phyloP scores from a whole-genome alignment of 1,140 invertebrate species.

The Cyclargus thomasi region DNA sequence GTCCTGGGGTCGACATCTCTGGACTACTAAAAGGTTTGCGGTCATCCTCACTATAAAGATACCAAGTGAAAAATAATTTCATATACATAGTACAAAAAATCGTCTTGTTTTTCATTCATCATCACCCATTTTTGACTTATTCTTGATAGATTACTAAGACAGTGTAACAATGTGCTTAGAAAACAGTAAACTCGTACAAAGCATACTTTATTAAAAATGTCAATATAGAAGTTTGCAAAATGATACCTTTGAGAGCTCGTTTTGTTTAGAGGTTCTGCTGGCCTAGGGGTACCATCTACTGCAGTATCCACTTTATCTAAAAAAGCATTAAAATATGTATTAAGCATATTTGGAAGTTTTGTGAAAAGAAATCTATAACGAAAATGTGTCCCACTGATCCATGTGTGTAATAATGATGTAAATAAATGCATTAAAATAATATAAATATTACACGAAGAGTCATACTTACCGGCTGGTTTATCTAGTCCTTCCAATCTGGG shows the following conservation, averaged over 20 bases:
- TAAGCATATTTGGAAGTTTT: neutral
- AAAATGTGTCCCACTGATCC: too few relatives aligned
- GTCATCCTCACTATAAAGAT: constrained; percentile 47
- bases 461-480: constrained; percentile 37
- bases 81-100: too few relatives aligned
- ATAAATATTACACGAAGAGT: neutral
- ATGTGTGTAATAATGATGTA: too few relatives aligned
- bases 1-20: constrained; percentile 36
- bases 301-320: neutral
- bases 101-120: too few relatives aligned
- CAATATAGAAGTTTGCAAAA: neutral
- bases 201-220: too few relatives aligned
- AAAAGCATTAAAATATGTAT: neutral
- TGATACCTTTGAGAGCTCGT: neutral
- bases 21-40: constrained; percentile 57
- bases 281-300: neutral
- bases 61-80: neutral
- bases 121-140: too few relatives aligned
- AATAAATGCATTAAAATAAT: too few relatives aligned
- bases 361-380: neutral
- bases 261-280: neutral
- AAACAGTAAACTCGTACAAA: too few relatives aligned
- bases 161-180: neutral
- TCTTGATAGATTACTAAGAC: too few relatives aligned
- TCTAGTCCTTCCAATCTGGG: constrained; percentile 33